Base-by-base conservation (phyloP, 2,113 vertebrate species). In the Gopherus flavomarginatus region DNA sequence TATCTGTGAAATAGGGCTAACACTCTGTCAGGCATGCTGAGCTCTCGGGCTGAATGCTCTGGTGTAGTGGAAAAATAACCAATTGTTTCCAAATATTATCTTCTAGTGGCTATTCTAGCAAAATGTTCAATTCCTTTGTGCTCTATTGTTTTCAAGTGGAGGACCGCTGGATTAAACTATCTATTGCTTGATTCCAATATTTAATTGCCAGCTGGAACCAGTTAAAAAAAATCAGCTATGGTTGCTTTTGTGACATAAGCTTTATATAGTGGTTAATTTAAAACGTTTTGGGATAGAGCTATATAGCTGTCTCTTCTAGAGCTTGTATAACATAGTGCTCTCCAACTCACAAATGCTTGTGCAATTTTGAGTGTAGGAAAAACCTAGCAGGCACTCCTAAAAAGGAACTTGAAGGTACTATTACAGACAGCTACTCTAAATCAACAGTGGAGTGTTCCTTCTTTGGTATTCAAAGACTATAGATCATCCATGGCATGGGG, bases 291-390 rank as follows among this genome's bases (percentile, higher is more conserved):
- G 62, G 24, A 38, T 0, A 11, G 47, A 83, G 19, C 8, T 75
- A 24, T 83, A 42, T 35, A 50, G 5, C 4, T 47, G 0, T 85
- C 78, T 88, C 78, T 91, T 47, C 6, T 47, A 26, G 22, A 62
- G 31, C 35, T 77, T 85, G 22, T 78, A 12, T 8, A 47, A 44
- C 12, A 14, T 19, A 24, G 59, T 24, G 21, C 0, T 0, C 75
- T 83, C 38, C 1, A 21, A n/a, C 27, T 21, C 19, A 5, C 29
- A 21, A 86, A 2, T 83, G 54, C 44, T 2, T 65, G 16, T 31
- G 31, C 13, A 59, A 83, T 57, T 57, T 44, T 22, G 35, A 77
- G 12, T 26, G 12, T 7, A 4, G 50, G 27, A 83, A 8, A 80
- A 38, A 57, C 44, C 53, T 13, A 21, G 19, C 26, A 27, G n/a